Evolutionary conservation across 2,797 vertebrate genomes (phyloP).

Genomic region (Peromyscus melanophrys): DNA sequence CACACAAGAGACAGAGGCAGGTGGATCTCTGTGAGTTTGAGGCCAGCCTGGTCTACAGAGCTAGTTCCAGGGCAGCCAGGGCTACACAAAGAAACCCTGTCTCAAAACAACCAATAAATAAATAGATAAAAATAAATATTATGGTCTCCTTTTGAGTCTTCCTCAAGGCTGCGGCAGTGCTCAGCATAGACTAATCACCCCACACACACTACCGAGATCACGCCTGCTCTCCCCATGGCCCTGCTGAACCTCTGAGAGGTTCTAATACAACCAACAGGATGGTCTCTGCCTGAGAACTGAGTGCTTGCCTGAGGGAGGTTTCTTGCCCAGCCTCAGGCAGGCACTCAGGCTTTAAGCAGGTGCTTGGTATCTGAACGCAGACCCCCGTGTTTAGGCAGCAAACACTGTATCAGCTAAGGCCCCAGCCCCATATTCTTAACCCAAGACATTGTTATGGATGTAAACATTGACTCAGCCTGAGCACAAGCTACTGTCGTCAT

Average conservation of each 20-base stretch:
- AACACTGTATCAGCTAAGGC: not conserved
- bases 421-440: not conserved
- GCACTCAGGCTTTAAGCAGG: not conserved
- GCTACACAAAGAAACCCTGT: not conserved
- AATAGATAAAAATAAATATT: too few relatives aligned
- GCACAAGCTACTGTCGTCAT: fast-evolving
- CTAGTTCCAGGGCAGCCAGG: not conserved
- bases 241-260: not conserved
- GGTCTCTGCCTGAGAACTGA: not conserved
- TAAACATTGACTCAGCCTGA: fast-evolving
- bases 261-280: not conserved
- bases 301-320: fast-evolving
- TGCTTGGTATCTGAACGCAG: not conserved
- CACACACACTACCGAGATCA: not conserved
- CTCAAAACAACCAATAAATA: not conserved
- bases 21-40: not conserved
- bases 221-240: not conserved
- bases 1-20: not conserved
- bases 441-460: not conserved
- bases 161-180: not conserved
- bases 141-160: not conserved
- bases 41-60: not conserved
- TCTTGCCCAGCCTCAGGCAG: too few relatives aligned
- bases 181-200: not conserved
- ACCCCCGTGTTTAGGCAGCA: not conserved